Base-by-base conservation (phyloP, 2,113 vertebrate genomes). In the Steatornis caripensis region DNA sequence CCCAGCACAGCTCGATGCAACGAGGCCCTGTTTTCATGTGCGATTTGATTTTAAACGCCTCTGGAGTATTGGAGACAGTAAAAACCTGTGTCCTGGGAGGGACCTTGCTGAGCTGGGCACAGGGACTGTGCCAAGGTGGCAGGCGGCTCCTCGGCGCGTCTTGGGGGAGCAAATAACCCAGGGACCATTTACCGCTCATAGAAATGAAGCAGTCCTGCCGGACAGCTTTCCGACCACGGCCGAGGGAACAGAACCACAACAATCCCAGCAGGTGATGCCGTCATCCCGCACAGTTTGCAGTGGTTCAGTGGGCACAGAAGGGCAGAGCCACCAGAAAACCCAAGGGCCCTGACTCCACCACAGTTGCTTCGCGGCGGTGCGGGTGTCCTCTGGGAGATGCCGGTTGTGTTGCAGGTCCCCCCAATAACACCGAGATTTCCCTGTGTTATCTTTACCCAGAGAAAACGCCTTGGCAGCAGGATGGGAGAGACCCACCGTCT, bases 161-260 rank as follows among this genome's bases (percentile, higher is more conserved):
- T 36, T 6, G 0, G 6, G 60, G 41, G 6, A 41, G 30, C 15
- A 62, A 26, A 71, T 21, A 27, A 13, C 10, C 7, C 71, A 43
- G 41, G 51, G n/a, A 9, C 43, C 4, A 1, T 34, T 65, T 17
- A 36, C 68, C 2, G 2, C 3, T 3, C 0, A 2, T 10, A 54
- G 58, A 21, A 72, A 12, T 26, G 34, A 34, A 32, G 69, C 62
- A 32, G 11, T 43, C 24, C 51, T 48, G 27, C 30, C 0, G 0
- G 41, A 13, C 5, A 3, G 9, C 46, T 30, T 32, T 10, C 36
- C 15, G 3, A 20, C 32, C n/a, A 27, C 2, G 7, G n/a, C 53
- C 68, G 24, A 21, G 66, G 61, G 66, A 32, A 9, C 18, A 30
- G 39, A 6, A 5, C 37, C 21, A 3, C 2, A 2, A 5, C 18